Conservation (phyloP, 2,113 vertebrate genomes). For the Platycercus adscitus region DNA sequence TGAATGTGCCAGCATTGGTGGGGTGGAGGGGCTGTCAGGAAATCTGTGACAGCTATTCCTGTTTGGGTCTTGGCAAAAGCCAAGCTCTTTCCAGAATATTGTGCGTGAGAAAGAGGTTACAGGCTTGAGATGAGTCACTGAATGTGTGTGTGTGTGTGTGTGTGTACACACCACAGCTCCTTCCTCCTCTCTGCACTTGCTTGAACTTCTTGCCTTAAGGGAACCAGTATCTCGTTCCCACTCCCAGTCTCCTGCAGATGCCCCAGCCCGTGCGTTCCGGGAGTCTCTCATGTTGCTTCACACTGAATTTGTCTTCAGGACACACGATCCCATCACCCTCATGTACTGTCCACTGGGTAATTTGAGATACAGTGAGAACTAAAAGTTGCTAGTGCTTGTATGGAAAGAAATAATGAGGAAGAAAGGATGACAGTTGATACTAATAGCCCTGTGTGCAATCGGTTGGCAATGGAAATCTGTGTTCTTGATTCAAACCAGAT, state of each 20-base stretch:
- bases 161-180: not conserved
- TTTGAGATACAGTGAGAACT: not conserved
- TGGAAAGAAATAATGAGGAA: not conserved
- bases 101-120: not conserved
- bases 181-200: not conserved
- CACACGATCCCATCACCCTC: not conserved
- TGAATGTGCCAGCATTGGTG: not conserved
- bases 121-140: not conserved
- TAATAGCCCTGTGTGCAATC: not conserved
- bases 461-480: not conserved
- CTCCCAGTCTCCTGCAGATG: rapidly evolving
- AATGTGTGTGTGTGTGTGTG: not conserved
- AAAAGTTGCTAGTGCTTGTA: not conserved
- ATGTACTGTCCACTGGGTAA: not conserved
- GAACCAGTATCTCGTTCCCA: not conserved
- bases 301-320: not conserved
- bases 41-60: not conserved
- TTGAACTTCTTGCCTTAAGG: not conserved
- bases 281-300: not conserved
- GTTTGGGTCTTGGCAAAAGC: not conserved
- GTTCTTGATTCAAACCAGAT: not conserved
- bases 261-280: not conserved
- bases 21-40: not conserved
- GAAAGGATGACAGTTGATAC: not conserved
- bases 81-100: not conserved